A percentile compares a stretch with the other conserved stretches of the same genome.
phyloP scores from a whole-genome alignment of 2,888 invertebrate genomes.

The Sesia apiformis region DNA sequence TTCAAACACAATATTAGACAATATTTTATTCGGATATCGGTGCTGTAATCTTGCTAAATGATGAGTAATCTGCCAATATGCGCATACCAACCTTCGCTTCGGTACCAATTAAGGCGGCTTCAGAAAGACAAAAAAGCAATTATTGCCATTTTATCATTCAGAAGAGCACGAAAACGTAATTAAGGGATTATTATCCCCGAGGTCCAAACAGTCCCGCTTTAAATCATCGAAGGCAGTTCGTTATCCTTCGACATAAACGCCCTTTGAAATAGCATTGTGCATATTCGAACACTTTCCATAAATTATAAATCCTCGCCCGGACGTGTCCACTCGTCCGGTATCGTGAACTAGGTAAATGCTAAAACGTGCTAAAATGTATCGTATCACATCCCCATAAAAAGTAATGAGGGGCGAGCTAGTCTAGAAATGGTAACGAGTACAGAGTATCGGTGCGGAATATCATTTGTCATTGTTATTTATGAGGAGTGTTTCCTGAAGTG shows the following conservation, averaged over 20 bases:
- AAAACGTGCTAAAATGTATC: conserved; percentile 24
- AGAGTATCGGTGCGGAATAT: conserved; percentile 25
- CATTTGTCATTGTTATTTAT: conserved; percentile 57
- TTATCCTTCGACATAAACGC: conserved; percentile 22
- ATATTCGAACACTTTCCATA: conserved; percentile 10
- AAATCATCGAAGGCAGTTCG: conserved; percentile 34
- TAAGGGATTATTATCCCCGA: conserved; percentile 50
- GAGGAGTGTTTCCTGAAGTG: conserved; percentile 29
- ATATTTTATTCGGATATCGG: neutral
- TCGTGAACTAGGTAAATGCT: conserved; percentile 13
- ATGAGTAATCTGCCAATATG: conserved; percentile 10
- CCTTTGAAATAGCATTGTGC: conserved; percentile 12
- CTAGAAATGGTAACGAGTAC: conserved; percentile 25
- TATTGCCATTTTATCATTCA: conserved; percentile 56
- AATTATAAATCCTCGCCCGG: neutral
- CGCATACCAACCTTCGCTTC: conserved; percentile 10
- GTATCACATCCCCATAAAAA: conserved; percentile 35
- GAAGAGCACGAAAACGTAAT: conserved; percentile 49
- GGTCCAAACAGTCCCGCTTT: conserved; percentile 30
- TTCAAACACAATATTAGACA: neutral
- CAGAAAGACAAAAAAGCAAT: conserved; percentile 46
- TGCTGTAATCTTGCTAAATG: no score
- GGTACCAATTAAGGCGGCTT: conserved; percentile 45
- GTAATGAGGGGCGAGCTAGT: conserved; percentile 26
- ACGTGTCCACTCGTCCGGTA: conserved; percentile 8